Evolutionary conservation across 2,888 invertebrate genomes (phyloP), one percentile per base, ranked within the genome.

Genomic region (Chrysina gloriosa): DNA sequence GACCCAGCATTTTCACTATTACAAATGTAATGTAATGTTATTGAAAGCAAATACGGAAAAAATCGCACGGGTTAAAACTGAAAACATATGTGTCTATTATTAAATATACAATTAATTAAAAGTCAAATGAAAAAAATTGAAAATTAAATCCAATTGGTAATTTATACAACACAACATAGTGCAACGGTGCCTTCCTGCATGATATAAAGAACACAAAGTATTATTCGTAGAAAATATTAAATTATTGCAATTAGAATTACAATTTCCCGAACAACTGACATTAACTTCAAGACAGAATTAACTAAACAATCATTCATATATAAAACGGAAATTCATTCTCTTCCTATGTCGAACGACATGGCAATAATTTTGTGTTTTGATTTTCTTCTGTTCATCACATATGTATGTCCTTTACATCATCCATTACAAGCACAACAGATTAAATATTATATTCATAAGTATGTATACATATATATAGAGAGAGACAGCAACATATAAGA

Each of bases 401-500:
- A 36, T 11, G 3, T 48, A 25, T 48, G 19, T 52, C 19, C 19
- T 31, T 42, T 42, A 16, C 14, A 27, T 19, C 58, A 61, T 42
- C 7, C 42, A 27, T 45, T 21, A 11, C 9, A 16, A 39, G 27
- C 25, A 58, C 23, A 61, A 61, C 16, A 45, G 27, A 29, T 61
- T 58, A 25, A 11, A 42, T 42, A 16, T 42, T 42, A 42, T 36
- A 56, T 21, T 45, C 14, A 61, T 11, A 50, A 50, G 11, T 25
- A 50, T 9, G 16, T 47, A 42, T 42, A 58, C 11, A 31, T 9
- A 36, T 29, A 52, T 5, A 50, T 5, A 50, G 50, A 56, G 56
- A 58, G 42, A 61, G 58, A 61, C 27, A 16, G 25, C 14, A 42
- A 61, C 29, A 42, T 16, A 42, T 42, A 61, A 45, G 21, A 42